These are phyloP conservation scores for Hylomyscus alleni DNA, from an alignment of 2,797 vertebrate genomes.

Conservation along the genomic window DNA sequence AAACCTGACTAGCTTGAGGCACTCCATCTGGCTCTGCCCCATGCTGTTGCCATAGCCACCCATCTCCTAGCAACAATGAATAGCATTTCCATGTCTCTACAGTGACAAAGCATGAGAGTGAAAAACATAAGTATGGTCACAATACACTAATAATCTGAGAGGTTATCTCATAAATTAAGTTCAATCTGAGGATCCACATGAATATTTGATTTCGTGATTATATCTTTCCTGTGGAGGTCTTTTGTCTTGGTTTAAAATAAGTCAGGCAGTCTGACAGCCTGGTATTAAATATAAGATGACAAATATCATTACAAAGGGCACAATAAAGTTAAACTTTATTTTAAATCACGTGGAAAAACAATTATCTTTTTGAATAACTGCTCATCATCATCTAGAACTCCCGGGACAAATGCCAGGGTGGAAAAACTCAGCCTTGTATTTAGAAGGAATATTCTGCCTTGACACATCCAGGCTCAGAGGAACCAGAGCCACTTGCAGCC, in stretches of 20 bases:
- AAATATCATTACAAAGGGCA: neutral
- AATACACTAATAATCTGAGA: constrained; percentile 58
- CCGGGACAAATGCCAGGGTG: neutral
- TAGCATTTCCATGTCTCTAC: constrained; percentile 68
- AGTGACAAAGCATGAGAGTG: constrained; percentile 66
- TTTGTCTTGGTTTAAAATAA: constrained; percentile 55
- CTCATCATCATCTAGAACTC: constrained; percentile 16
- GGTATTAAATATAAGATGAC: constrained; percentile 18
- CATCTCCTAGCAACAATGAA: constrained; percentile 75
- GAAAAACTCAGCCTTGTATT: neutral
- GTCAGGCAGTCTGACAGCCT: neutral
- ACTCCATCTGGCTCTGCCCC: constrained; percentile 77
- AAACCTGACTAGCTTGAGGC: constrained; percentile 66
- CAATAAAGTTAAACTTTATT: constrained; percentile 47
- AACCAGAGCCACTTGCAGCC: neutral
- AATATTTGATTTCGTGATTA: constrained; percentile 43
- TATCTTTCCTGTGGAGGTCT: neutral
- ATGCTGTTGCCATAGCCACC: constrained; percentile 82
- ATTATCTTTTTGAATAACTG: constrained; percentile 47
- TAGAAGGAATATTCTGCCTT: constrained; percentile 58
- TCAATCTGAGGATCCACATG: neutral
- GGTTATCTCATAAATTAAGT: constrained; percentile 24
- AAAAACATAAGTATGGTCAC: constrained; percentile 57
- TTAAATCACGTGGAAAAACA: constrained; percentile 35
- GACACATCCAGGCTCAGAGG: constrained; percentile 33